Base-by-base conservation (phyloP, 2,888 invertebrate species). In the Stenchaetothrips biformis region DNA sequence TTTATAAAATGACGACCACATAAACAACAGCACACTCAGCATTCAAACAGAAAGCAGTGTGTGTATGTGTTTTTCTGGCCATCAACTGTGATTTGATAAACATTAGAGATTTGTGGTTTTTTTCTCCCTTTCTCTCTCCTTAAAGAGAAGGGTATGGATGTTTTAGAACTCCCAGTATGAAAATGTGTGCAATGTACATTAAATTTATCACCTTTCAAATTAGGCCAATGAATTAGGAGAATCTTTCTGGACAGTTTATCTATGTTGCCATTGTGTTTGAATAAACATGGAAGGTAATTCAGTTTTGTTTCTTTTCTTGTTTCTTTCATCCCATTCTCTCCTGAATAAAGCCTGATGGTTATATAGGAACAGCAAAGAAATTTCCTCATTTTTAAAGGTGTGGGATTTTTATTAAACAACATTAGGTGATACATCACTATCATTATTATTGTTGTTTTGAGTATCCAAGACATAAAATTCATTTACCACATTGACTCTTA, bases 391-490 rank as follows among this genome's bases (percentile, higher is more conserved):
- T 74, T 74, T 74, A 25, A 21, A 74, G 67, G 67, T 74, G 67
- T 74, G 25, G 67, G 67, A 74, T 74, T 74, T 74, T 74, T 74
- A 74, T 74, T 74, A 74, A 74, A 74, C 67, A 74, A 74, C 67
- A 74, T 74, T 25, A 74, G 67, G 67, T 74, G 67, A 74, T 74
- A 74, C 67, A 74, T 74, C 67, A 74, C 67, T 74, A 74, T 74
- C 67, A 74, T 74, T 74, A 74, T 74, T 74, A 74, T 74, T 74
- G 67, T 74, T 74, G 67, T 74, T 74, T 74, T 74, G 67, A 74
- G 67, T 74, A 74, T 74, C 67, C 67, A 74, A 74, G 67, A 74
- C 67, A 74, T 74, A 74, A 74, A 74, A 74, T 21, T 74, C 67
- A 74, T 25, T 74, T 74, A 74, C 67, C 67, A 74, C 67, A 74